Evolutionary conservation across 92 coral and sea anemone species (phyloP).

Genomic region (Phenganax subtilis): DNA sequence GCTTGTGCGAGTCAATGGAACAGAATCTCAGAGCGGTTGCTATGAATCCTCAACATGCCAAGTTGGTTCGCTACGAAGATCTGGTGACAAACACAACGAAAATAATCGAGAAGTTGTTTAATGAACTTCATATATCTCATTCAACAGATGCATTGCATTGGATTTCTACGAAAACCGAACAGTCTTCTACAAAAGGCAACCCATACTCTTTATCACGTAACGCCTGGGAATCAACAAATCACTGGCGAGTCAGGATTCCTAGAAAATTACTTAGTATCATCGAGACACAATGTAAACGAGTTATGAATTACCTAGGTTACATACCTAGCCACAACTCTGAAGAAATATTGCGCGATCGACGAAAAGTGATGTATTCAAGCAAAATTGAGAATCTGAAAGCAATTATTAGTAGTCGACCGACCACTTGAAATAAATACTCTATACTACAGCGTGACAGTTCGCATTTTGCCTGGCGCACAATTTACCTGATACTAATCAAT

Average conservation of each 20-base stretch:
- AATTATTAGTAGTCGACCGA: not conserved
- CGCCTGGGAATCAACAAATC: not conserved
- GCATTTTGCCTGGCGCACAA: too few species aligned
- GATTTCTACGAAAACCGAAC: slow-evolving; percentile 4
- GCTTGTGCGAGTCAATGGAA: slow-evolving; percentile 15
- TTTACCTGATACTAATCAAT: too few species aligned
- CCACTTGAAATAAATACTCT: not conserved
- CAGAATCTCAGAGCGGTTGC: slow-evolving; percentile 5
- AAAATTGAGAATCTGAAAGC: slow-evolving; percentile 7
- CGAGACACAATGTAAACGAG: slow-evolving; percentile 16
- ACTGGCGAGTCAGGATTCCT: slow-evolving; percentile 24
- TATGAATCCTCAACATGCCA: not conserved
- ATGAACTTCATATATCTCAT: slow-evolving; percentile 11
- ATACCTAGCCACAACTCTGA: slow-evolving; percentile 11
- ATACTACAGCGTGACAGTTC: too few species aligned
- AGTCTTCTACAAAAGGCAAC: not conserved
- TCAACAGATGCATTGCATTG: slow-evolving; percentile 27
- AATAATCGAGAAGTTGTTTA: slow-evolving; percentile 6
- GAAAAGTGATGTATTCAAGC: slow-evolving; percentile 1
- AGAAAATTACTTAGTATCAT: slow-evolving; percentile 7
- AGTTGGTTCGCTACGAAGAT: slow-evolving; percentile 35
- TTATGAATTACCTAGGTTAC: slow-evolving; percentile 24
- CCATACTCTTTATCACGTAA: slow-evolving; percentile 9
- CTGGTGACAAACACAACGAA: slow-evolving; percentile 21
- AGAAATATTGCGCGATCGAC: not conserved